phyloP scores from a whole-genome alignment of 2,888 invertebrate species.

The Ochropacha duplaris region DNA sequence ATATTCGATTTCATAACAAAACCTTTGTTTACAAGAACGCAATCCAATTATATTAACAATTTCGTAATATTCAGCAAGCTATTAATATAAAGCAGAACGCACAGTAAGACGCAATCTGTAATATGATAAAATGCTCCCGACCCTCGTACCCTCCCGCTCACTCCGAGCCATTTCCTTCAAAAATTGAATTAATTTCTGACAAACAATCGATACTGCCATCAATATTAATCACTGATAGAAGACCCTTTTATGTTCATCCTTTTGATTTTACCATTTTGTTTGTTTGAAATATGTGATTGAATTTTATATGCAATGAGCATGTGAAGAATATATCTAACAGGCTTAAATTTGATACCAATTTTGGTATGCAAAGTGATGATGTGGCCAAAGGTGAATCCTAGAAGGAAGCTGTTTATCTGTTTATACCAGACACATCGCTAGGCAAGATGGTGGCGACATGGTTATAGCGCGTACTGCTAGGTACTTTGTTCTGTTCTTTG shows the following conservation, averaged over 20 bases:
- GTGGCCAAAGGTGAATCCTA: no score
- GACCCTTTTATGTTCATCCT: neutral
- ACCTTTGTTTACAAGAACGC: constrained; percentile 19
- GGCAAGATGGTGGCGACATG: no score
- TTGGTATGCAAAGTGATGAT: no score
- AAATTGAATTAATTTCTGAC: constrained; percentile 74
- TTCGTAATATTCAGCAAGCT: constrained; percentile 60
- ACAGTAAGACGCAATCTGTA: constrained; percentile 66
- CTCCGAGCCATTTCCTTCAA: constrained; percentile 58
- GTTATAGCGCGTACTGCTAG: no score
- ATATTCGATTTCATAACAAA: neutral
- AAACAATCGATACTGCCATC: constrained; percentile 65
- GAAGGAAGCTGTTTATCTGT: no score
- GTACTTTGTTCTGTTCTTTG: no score
- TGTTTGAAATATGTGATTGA: neutral
- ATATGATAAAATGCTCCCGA: constrained; percentile 69
- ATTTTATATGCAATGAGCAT: neutral
- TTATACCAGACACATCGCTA: no score
- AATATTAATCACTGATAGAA: constrained; percentile 52
- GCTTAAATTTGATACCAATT: no score
- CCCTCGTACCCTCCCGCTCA: constrained; percentile 36
- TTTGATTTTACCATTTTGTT: neutral
- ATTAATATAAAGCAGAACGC: constrained; percentile 64
- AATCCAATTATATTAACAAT: constrained; percentile 55
- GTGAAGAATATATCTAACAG: no score